A percentile compares a stretch with the other conserved stretches of the same genome.
Evolutionary conservation across 2,888 invertebrate genomes (phyloP).

Genomic region (Agriopis aurantiaria): DNA sequence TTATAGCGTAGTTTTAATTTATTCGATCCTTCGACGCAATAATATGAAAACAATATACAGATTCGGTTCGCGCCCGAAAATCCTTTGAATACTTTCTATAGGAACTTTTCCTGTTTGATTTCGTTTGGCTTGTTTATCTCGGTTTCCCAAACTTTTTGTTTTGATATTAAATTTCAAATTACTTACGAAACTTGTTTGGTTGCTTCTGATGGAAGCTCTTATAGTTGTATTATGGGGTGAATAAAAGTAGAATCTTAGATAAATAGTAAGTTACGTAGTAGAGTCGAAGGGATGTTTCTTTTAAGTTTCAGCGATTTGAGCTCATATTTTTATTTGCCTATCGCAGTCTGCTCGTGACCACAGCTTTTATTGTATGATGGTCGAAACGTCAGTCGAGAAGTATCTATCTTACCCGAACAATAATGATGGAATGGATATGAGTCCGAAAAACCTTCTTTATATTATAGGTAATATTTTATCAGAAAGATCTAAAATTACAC

Average conservation of each 20-base stretch:
- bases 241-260: background rate
- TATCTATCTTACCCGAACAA: too few species aligned
- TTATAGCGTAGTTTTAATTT: constrained; percentile 7
- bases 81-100: constrained; percentile 31
- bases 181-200: constrained; percentile 30
- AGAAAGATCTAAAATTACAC: too few species aligned
- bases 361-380: too few species aligned
- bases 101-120: constrained; percentile 41
- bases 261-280: background rate
- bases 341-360: too few species aligned
- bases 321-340: too few species aligned
- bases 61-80: constrained; percentile 32
- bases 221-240: background rate
- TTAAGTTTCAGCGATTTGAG: background rate
- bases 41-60: constrained; percentile 12
- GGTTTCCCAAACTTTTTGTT: constrained; percentile 37
- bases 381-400: too few species aligned
- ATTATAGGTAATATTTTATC: too few species aligned
- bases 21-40: constrained; percentile 1
- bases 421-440: too few species aligned
- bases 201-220: constrained; percentile 7
- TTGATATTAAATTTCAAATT: constrained; percentile 47
- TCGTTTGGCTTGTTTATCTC: constrained; percentile 44
- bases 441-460: too few species aligned
- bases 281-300: too few species aligned